Evolutionary conservation across 2,113 vertebrate genomes (phyloP).

Genomic region (Ciconia maguari): DNA sequence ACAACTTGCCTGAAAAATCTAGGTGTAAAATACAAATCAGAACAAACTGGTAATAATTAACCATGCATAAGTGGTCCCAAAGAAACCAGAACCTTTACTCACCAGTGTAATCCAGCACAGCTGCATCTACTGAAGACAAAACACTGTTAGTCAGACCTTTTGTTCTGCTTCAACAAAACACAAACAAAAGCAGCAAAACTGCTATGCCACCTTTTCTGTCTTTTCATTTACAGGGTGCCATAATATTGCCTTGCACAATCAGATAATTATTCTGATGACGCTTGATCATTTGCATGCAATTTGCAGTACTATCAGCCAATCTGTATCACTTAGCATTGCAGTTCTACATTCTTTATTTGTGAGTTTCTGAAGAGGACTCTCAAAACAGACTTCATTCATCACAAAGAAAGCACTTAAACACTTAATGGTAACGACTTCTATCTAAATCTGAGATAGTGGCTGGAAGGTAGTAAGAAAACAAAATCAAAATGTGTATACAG

Average conservation of each 20-base stretch:
- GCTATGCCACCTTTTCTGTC: not conserved
- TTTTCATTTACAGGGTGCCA: not conserved
- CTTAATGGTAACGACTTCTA: not conserved
- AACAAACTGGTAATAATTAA: not conserved
- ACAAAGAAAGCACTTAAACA: not conserved
- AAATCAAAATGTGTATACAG: not conserved
- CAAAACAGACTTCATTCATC: not conserved
- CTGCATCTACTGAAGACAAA: not conserved
- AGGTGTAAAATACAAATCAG: not conserved
- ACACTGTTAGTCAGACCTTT: not conserved
- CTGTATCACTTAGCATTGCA: not conserved
- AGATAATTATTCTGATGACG: not conserved
- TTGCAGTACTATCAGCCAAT: not conserved
- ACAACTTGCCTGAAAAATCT: not conserved
- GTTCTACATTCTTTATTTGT: not conserved
- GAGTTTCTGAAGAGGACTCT: not conserved
- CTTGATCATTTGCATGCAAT: not conserved
- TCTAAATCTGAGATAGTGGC: not conserved
- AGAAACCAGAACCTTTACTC: not conserved
- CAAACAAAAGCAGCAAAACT: not conserved
- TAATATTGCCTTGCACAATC: not conserved
- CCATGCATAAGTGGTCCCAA: not conserved
- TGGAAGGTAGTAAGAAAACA: not conserved
- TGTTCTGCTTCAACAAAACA: not conserved
- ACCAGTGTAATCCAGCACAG: not conserved